These are phyloP conservation scores for Brachystomella parvula DNA, from an alignment of 1,140 invertebrate genomes.

Conservation along the genomic window DNA sequence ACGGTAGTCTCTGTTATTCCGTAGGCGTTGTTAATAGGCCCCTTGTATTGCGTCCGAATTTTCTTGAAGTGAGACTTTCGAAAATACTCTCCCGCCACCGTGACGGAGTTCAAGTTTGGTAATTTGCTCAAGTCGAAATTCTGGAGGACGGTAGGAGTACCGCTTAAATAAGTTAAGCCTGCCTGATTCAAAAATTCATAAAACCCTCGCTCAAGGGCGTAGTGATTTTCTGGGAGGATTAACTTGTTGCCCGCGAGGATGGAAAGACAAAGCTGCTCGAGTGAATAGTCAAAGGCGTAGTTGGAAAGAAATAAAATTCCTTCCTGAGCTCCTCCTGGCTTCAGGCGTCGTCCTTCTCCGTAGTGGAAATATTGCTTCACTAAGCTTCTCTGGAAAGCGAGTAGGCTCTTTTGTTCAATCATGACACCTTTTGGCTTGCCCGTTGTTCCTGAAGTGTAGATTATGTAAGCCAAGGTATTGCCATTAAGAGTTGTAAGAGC, in stretches of 20 bases:
- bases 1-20: conserved; percentile 2
- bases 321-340: not conserved
- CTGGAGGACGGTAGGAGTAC: not conserved
- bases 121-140: not conserved
- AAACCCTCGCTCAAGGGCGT: not conserved
- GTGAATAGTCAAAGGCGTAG: conserved; percentile 7
- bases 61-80: not conserved
- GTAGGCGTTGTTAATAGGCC: not conserved
- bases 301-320: not conserved
- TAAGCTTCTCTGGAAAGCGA: not conserved
- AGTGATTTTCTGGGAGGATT: not conserved
- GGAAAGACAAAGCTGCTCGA: conserved; percentile 2
- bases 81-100: not conserved
- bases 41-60: not conserved
- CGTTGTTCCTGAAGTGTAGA: conserved; percentile 88
- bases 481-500: not conserved
- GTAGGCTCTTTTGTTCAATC: not conserved
- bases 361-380: not conserved
- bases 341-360: not conserved
- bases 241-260: not conserved
- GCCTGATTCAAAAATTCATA: not conserved
- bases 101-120: not conserved
- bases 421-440: conserved; percentile 73
- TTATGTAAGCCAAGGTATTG: conserved; percentile 57
- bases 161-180: not conserved